Base-by-base conservation (phyloP, 2,797 vertebrate species). In the Hafferia zeledoni region DNA sequence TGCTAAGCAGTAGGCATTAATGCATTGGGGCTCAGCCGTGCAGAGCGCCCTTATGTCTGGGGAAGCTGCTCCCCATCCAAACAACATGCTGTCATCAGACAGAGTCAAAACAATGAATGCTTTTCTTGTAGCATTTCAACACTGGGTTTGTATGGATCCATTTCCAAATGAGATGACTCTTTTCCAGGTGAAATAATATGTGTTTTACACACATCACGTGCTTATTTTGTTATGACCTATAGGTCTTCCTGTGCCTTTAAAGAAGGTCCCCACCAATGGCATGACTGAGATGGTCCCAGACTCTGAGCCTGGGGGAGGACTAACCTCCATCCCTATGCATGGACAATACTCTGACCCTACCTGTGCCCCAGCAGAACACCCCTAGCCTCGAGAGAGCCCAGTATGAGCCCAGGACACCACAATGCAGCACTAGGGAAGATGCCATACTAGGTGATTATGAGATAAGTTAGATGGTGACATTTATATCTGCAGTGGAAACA, bases 41-140 rank as follows among this genome's bases (percentile, higher is more conserved):
- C 11, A 57, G 67, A 74, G 24, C 22, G n/a, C 18, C 41, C 30
- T 20, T 17, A 6, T 4, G 24, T 30, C 74, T 31, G 30, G 10
- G 24, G 50, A 30, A 65, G 35, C 20, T 22, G 50, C 12, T 65
- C 10, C 20, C 44, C 44, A 43, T 17, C 47, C 5, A 1, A 61
- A 44, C 33, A 55, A 10, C 0, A 0, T 4, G 10, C 43, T 75
- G 30, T 3, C 11, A 9, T n/a, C 57, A 55, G 50, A 43, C 27
- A 57, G 16, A 80, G 7, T 2, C 0, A 0, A 61, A 87, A 33
- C 17, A 4, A 35, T 0, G 1, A 16, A 30, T 4, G 5, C 13
- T 92, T 69, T 76, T 52, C 30, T 24, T 33, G 1, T 7, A 52
- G 9, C 15, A 46, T 30, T 83, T 85, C 22, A 5, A 31, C 20